Conservation (phyloP, 2,888 invertebrate species). For the Mesoligia furuncula region DNA sequence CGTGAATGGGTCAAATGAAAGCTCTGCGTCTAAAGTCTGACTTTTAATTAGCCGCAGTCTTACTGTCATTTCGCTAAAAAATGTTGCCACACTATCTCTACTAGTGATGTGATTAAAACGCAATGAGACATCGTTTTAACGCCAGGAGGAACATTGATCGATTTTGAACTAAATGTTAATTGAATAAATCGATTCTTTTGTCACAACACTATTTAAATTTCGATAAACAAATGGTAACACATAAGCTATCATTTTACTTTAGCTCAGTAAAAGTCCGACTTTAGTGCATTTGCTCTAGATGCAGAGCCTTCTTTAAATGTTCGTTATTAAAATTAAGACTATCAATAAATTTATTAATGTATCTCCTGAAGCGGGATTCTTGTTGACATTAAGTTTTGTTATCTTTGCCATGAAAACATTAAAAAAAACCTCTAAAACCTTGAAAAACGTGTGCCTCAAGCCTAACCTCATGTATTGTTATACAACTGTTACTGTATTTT, state of each 20-base stretch:
- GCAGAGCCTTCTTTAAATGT: not conserved
- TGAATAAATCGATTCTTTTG: not conserved
- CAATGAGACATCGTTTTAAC: not conserved
- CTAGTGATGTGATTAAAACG: not conserved
- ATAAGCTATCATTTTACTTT: not conserved
- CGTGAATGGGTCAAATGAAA: not conserved
- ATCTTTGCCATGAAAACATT: not conserved
- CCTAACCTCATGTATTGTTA: not conserved
- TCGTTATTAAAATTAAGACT: not conserved
- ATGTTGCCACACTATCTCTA: not conserved
- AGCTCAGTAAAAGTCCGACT: not conserved
- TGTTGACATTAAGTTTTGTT: slow-evolving; percentile 16
- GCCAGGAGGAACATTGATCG: not conserved
- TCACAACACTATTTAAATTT: not conserved
- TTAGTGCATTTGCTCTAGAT: not conserved
- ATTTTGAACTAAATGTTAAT: not conserved
- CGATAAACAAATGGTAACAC: not conserved
- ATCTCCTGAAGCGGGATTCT: not conserved
- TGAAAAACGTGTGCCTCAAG: not conserved
- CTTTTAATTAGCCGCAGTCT: not conserved
- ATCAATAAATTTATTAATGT: not conserved
- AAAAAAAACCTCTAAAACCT: too few relatives aligned
- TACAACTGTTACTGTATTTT: not conserved
- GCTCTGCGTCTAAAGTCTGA: not conserved
- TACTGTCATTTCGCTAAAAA: not conserved